Base-by-base conservation (phyloP, 2,797 vertebrate genomes). In the Glyptemys insculpta region DNA sequence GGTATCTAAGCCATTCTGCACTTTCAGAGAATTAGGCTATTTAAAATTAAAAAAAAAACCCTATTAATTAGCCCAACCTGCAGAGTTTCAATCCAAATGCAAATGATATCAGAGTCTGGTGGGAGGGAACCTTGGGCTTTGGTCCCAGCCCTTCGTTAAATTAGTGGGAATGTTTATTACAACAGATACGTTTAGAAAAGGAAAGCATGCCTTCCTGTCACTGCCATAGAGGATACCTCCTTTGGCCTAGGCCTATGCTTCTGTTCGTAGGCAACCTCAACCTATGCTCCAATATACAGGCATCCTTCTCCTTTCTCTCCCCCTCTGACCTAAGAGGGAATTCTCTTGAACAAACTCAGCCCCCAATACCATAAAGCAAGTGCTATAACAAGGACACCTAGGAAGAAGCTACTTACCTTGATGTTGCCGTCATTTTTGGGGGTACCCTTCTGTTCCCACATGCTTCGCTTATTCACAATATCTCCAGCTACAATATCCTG, bases 401-500 rank as follows among this genome's bases (percentile, higher is more conserved):
- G 31, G 85, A 76, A 27, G 9, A 12, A 31, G 21, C 72, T 21
- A 16, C 95, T 95, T 85, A 98, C 98, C 98, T 98, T 98, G 50
- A 91, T 1, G 2, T 14, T 95, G 2, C 90, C 91, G 2, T 97
- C 95, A 0, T 98, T 87, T 79, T 97, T 97, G 49, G 96, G 19
- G 88, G 93, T 98, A 85, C 98, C 98, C 37, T 98, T 99, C 91
- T 98, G 98, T 92, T 99, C 99, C 99, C 99, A 99, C 97, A 99
- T 98, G 97, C 98, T 99, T 96, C 99, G 99, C 96, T 99, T 99
- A 96, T 99, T 99, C 98, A 99, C 97, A 1, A 99, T 99, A 50
- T 99, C 99, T 97, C 99, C 99, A 8, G 98, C 97, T 94, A 98
- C 99, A 0, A 99, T 98, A 62, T 99, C 99, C 99, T 99, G 97